phyloP scores from a whole-genome alignment of 2,797 vertebrate genomes.

The Hydrolagus colliei region DNA sequence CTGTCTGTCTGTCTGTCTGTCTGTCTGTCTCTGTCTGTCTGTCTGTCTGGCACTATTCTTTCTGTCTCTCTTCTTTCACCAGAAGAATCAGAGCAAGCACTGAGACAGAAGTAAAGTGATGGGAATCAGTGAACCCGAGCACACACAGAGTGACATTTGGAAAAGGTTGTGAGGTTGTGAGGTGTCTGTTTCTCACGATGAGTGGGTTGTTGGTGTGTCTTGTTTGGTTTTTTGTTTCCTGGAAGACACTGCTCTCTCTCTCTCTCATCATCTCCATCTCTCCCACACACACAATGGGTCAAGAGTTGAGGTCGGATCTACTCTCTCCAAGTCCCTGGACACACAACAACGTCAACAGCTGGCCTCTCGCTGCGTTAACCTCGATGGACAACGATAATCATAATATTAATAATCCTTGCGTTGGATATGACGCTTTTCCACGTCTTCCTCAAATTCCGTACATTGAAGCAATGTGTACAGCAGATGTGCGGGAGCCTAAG shows the following conservation, averaged over 20 bases:
- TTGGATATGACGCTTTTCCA: no score
- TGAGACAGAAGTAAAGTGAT: background rate
- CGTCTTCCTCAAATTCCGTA: no score
- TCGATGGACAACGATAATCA: no score
- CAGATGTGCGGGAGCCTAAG: no score
- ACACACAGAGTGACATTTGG: background rate
- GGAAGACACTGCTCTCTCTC: background rate
- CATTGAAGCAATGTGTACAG: no score
- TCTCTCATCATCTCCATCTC: background rate
- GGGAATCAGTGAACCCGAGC: background rate
- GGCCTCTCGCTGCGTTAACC: no score
- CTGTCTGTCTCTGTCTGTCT: background rate
- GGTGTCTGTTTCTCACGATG: background rate
- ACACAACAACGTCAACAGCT: no score
- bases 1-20: background rate
- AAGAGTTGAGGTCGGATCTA: background rate
- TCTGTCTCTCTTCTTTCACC: no score
- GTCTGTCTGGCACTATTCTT: background rate
- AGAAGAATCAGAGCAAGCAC: background rate
- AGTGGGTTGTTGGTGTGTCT: background rate
- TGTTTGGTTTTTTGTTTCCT: background rate
- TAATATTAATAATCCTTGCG: no score
- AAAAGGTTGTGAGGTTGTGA: background rate
- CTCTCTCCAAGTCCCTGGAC: background rate
- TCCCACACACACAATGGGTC: background rate